These are phyloP conservation scores for Drosophila sturtevanti DNA, from an alignment of 1,140 invertebrate species.

Conservation along the genomic window DNA sequence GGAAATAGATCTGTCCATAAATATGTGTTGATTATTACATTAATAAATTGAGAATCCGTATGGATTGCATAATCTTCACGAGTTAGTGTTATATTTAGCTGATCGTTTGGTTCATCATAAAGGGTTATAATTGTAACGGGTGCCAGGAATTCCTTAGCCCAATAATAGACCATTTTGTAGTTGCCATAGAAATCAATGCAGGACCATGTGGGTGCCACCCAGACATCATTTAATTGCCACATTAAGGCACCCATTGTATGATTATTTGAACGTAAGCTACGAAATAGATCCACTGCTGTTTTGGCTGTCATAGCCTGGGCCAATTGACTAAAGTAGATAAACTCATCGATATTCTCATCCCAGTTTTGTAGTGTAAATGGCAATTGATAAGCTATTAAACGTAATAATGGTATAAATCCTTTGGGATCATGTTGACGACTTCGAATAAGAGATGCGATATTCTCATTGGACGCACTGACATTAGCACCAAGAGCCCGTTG, in stretches of 20 bases:
- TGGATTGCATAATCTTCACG: constrained; percentile 50
- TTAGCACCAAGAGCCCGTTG: constrained; percentile 84
- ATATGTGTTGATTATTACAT: constrained; percentile 58
- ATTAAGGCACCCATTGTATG: constrained; percentile 97
- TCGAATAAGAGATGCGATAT: constrained; percentile 87
- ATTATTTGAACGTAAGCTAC: constrained; percentile 88
- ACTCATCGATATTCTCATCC: constrained; percentile 84
- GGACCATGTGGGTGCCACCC: constrained; percentile 98
- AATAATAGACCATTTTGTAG: constrained; percentile 91
- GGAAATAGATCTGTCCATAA: constrained; percentile 61
- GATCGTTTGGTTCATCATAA: constrained; percentile 43
- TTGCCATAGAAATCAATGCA: constrained; percentile 87
- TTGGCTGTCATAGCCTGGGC: constrained; percentile 94
- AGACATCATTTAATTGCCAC: constrained; percentile 99
- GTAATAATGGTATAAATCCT: constrained; percentile 86
- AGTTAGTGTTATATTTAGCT: constrained; percentile 59
- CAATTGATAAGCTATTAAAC: constrained; percentile 86
- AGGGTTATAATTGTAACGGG: constrained; percentile 83
- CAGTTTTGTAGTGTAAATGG: constrained; percentile 83
- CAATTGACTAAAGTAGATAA: constrained; percentile 91
- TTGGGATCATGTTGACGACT: constrained; percentile 92
- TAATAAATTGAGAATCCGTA: constrained; percentile 27
- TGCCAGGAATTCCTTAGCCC: constrained; percentile 91
- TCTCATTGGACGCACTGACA: constrained; percentile 65
- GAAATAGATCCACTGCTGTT: constrained; percentile 93